A percentile compares a stretch with the other conserved stretches of the same genome.
Evolutionary conservation across 2,113 vertebrate species (phyloP).

Genomic region (Galbula dea): DNA sequence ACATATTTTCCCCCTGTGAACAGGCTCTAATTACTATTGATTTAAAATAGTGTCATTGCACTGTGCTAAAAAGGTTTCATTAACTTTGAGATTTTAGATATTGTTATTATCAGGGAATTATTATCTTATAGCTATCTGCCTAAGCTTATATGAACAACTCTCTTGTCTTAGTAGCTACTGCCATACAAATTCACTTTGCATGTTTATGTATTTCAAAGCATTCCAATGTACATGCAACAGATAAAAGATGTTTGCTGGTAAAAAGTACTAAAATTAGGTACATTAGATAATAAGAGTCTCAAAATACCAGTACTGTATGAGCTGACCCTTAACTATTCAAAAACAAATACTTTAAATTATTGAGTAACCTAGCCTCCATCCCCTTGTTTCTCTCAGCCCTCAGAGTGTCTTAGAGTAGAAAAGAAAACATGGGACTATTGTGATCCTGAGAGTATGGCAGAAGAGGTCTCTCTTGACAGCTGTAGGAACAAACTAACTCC

Average conservation of each 20-base stretch:
- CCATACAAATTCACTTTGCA: neutral
- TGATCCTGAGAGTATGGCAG: neutral
- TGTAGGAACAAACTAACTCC: neutral
- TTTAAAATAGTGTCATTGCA: neutral
- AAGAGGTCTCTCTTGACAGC: neutral
- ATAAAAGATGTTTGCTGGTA: neutral
- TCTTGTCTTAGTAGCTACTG: neutral
- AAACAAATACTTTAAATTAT: neutral
- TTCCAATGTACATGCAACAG: neutral
- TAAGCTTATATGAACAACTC: neutral
- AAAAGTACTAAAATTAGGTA: neutral
- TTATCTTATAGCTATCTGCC: neutral
- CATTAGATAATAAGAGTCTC: neutral
- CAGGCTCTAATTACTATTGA: neutral
- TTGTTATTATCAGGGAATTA: neutral
- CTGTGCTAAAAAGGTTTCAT: neutral
- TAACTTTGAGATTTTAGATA: neutral
- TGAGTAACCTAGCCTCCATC: neutral
- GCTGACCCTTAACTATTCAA: neutral
- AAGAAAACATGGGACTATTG: neutral
- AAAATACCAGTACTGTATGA: neutral
- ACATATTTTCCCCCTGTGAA: neutral
- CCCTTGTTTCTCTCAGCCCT: neutral
- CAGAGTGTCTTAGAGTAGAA: neutral
- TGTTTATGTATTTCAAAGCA: neutral